Evolutionary conservation across 2,113 vertebrate genomes (phyloP).

Genomic region (Bettongia penicillata): DNA sequence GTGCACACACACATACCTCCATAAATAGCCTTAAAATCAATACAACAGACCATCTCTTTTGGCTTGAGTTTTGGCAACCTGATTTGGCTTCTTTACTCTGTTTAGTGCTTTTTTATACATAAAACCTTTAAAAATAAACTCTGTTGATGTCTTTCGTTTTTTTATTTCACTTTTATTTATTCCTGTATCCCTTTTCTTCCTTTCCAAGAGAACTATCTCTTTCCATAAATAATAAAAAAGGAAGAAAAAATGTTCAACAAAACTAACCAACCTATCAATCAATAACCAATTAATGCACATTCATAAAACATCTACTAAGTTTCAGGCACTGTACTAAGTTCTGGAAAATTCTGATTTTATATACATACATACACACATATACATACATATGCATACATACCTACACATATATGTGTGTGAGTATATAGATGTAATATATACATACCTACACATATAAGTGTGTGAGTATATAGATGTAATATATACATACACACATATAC

Average conservation of each 20-base stretch:
- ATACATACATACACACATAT: background rate
- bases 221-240: background rate
- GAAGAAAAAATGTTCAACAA: background rate
- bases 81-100: conserved; percentile 44
- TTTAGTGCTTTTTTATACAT: conserved; percentile 48
- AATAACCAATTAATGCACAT: background rate
- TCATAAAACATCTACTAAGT: background rate
- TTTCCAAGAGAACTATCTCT: background rate
- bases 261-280: background rate
- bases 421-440: too few relatives aligned
- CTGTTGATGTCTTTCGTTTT: conserved; percentile 38
- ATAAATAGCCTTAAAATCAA: conserved; percentile 53
- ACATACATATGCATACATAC: too few relatives aligned
- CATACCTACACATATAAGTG: too few relatives aligned
- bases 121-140: conserved; percentile 61
- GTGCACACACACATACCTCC: background rate
- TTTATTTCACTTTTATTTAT: background rate
- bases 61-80: conserved; percentile 57
- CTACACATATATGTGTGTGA: too few relatives aligned
- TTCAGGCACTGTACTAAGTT: background rate
- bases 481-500: too few relatives aligned
- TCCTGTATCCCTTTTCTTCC: background rate
- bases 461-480: too few relatives aligned
- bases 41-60: conserved; percentile 61
- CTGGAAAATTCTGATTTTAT: background rate